Conservation (phyloP, 2,113 vertebrate species). For the Tonatia bakeri region DNA sequence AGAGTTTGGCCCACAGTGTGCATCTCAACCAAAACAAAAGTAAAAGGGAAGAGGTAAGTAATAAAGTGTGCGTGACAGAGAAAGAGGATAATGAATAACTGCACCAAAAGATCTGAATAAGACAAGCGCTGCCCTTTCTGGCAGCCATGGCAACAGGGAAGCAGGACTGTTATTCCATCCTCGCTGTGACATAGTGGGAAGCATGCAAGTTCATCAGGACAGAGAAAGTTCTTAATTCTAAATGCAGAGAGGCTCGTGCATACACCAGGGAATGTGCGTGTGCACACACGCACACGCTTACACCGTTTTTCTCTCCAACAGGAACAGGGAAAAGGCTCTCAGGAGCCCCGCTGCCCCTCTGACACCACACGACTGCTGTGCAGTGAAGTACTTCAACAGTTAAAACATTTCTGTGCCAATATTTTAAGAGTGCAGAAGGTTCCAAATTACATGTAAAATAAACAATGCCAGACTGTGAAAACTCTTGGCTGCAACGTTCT, state of each 20-base stretch:
- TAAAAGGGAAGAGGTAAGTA: constrained; percentile 1
- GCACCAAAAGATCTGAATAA: constrained; percentile 32
- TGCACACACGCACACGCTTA: not conserved
- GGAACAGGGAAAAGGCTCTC: constrained; percentile 53
- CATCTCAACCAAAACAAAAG: constrained; percentile 23
- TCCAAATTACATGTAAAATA: constrained; percentile 90
- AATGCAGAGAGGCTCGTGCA: not conserved
- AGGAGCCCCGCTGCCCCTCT: constrained; percentile 52
- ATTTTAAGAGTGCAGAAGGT: constrained; percentile 89
- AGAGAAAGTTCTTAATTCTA: constrained; percentile 41
- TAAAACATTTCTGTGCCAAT: constrained; percentile 86
- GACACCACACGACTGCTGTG: constrained; percentile 30
- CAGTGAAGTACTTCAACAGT: constrained; percentile 81
- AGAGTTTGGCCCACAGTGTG: not conserved
- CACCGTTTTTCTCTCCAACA: constrained; percentile 1
- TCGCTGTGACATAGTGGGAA: not conserved
- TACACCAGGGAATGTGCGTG: not conserved
- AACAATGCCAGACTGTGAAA: constrained; percentile 89
- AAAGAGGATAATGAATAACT: not conserved
- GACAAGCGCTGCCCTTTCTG: constrained; percentile 23
- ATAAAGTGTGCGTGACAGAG: not conserved
- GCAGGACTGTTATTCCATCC: not conserved
- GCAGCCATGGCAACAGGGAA: not conserved
- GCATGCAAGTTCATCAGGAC: not conserved
- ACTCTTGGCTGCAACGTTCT: constrained; percentile 85